These are phyloP conservation scores for Watsonalla binaria DNA, from an alignment of 2,888 invertebrate species.

Conservation along the genomic window DNA sequence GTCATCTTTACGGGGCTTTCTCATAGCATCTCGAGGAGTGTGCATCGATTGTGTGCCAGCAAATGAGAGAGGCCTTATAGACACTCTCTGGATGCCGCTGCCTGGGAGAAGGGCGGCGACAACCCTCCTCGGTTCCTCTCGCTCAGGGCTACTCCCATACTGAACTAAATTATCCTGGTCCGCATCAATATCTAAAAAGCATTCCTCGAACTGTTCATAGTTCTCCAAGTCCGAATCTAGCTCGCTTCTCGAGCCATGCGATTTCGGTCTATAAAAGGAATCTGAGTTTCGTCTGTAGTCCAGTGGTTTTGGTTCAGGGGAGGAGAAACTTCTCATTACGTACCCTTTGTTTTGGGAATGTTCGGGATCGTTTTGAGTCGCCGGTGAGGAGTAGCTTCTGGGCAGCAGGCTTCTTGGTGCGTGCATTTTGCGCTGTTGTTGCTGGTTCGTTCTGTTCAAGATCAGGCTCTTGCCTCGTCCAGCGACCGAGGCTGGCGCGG, in stretches of 20 bases:
- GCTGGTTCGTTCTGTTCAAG: conserved; percentile 58
- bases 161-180: conserved; percentile 50
- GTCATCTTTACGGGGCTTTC: conserved; percentile 45
- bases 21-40: conserved; percentile 44
- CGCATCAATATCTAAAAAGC: conserved; percentile 66
- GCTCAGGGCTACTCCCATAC: conserved; percentile 50
- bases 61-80: conserved; percentile 53
- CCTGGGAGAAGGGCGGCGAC: conserved; percentile 62
- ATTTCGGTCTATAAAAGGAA: conserved; percentile 53
- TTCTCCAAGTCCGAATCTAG: conserved; percentile 66
- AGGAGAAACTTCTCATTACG: conserved; percentile 61
- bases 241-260: conserved; percentile 58
- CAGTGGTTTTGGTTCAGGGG: conserved; percentile 58
- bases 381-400: conserved; percentile 65
- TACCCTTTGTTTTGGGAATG: conserved; percentile 38
- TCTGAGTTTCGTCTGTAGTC: conserved; percentile 57
- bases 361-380: conserved; percentile 46
- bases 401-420: conserved; percentile 52
- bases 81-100: conserved; percentile 64
- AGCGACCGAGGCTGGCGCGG: conserved; percentile 32
- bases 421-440: conserved; percentile 55
- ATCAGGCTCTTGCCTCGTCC: conserved; percentile 60
- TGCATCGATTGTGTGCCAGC: conserved; percentile 44
- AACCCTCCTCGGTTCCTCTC: conserved; percentile 58
- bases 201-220: conserved; percentile 66